Percentiles rank a stretch among this genome's conserved stretches.
Conservation (phyloP, 2,797 vertebrate genomes). For the Cygnus olor region DNA sequence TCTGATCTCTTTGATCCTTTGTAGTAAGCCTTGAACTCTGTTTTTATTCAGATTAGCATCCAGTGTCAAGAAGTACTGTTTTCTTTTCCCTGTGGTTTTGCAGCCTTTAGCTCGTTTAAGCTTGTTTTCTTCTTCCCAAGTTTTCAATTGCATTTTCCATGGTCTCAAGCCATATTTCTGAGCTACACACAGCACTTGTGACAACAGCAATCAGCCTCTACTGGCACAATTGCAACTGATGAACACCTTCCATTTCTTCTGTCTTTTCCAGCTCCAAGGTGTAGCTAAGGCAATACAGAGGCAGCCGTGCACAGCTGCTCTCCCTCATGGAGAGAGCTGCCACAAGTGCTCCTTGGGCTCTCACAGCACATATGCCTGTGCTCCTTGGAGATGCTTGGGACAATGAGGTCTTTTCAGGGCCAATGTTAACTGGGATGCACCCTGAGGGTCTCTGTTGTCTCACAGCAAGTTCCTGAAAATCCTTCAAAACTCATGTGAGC, state of each 20-base stretch:
- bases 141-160: conserved; percentile 24
- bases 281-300: background rate
- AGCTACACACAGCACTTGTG: background rate
- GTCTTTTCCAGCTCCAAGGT: background rate
- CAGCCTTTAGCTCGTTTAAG: conserved; percentile 28
- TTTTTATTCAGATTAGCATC: conserved; percentile 68
- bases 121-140: conserved; percentile 14
- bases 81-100: conserved; percentile 33
- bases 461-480: background rate
- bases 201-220: background rate
- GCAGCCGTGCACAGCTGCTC: background rate
- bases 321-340: too few relatives aligned
- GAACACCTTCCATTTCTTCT: background rate
- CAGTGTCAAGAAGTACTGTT: conserved; percentile 1
- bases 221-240: background rate
- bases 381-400: background rate
- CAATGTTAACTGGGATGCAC: background rate
- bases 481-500: background rate
- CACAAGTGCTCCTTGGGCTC: background rate
- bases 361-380: background rate
- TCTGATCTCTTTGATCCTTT: conserved; percentile 68
- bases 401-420: background rate
- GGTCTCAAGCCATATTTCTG: background rate
- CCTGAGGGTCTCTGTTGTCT: background rate
- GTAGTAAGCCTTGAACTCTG: conserved; percentile 51